Conservation (phyloP, 2,113 vertebrate species). For the Marcusenius ussheri region DNA sequence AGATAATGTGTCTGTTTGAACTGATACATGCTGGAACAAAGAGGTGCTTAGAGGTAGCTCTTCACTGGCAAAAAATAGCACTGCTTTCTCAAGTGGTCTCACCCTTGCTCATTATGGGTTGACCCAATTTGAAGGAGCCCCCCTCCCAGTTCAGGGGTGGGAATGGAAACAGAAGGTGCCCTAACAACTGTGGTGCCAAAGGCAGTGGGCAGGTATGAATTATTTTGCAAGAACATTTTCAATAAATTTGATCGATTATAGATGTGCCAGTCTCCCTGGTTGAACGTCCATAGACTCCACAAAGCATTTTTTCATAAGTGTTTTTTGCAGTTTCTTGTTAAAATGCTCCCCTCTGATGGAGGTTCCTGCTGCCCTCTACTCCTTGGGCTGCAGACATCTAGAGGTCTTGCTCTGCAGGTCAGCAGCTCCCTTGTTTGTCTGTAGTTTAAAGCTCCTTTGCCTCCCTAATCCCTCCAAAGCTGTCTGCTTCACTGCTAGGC, state of each 20-base stretch:
- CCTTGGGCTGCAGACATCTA: too few species aligned
- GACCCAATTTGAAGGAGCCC: background rate
- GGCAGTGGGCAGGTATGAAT: background rate
- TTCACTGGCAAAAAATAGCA: background rate
- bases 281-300: background rate
- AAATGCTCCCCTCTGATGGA: background rate
- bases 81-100: background rate
- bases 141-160: background rate
- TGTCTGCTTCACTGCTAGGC: background rate
- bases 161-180: background rate
- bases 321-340: background rate
- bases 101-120: background rate
- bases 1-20: background rate
- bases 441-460: background rate
- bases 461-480: background rate
- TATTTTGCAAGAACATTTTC: background rate
- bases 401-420: background rate
- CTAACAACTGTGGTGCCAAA: background rate
- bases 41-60: background rate
- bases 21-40: background rate
- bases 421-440: background rate
- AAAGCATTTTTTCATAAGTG: background rate
- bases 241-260: background rate
- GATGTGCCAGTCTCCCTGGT: background rate
- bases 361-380: background rate